Evolutionary conservation across 92 coral and sea anemone species (phyloP).

Genomic region (Phymanthus crucifer): DNA sequence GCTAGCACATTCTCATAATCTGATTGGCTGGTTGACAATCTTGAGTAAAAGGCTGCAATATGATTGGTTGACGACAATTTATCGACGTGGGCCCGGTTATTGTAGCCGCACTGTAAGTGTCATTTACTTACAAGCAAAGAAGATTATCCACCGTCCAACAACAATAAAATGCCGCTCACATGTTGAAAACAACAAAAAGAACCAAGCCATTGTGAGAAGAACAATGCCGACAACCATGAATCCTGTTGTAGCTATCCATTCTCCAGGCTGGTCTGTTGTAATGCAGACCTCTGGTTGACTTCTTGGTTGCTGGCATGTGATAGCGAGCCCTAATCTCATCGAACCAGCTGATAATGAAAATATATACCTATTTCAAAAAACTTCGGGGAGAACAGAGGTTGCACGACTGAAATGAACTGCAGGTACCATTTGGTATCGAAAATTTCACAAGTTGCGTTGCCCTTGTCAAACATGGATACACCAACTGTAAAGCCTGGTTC

Average conservation of each 20-base stretch:
- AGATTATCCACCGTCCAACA: conserved; percentile 86
- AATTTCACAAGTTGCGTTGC: no score
- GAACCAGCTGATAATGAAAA: conserved; percentile 56
- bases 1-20: no score
- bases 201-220: conserved; percentile 77
- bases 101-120: not conserved
- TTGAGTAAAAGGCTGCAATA: no score
- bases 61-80: no score
- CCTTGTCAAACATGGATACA: no score
- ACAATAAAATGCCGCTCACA: conserved; percentile 77
- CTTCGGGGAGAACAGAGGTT: no score
- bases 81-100: no score
- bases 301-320: conserved; percentile 80
- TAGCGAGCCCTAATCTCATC: conserved; percentile 84
- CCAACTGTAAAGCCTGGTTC: no score
- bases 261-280: conserved; percentile 78
- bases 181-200: conserved; percentile 69
- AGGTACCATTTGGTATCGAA: no score
- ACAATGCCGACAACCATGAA: conserved; percentile 85
- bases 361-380: no score
- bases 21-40: no score
- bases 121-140: conserved; percentile 85
- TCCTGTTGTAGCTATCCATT: conserved; percentile 83
- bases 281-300: conserved; percentile 82
- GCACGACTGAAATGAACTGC: no score